Evolutionary conservation across 2,797 vertebrate genomes (phyloP), one percentile per base, ranked within the genome.

Genomic region (Salarias fasciatus): DNA sequence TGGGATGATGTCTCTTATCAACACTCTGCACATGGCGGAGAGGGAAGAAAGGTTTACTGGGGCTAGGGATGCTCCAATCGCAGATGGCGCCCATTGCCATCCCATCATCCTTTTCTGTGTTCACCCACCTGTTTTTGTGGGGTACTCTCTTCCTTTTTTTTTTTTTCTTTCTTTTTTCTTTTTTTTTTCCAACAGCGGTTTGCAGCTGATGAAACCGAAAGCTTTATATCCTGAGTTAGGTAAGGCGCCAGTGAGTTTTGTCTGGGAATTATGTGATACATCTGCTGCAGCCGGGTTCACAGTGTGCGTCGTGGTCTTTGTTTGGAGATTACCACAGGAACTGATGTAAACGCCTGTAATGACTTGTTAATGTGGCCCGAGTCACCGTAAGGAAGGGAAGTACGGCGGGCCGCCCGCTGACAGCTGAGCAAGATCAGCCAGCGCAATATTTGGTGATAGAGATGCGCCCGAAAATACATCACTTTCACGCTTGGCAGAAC

Each of bases 1-100:
- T 90, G 88, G 88, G 85, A 91, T 91, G 89, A 91, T 90, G 88
- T 86, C 78, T 89, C 88, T 92, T 92, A 92, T 92, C 90, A 90
- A 89, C 87, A 79, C 80, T 72, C 77, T 81, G 84, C 90, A 92
- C 89, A 91, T 91, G 88, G 85, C 82, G 24, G 55, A 45, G 75
- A 72, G 75, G 86, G 88, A 87, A 85, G 85, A 89, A 86, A 89
- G 90, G 80, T 86, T 88, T 85, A 77, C 81, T 14, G 63, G 54
- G 66, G 62, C 78, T 77, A 67, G 88, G 51, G 73, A 87, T 45
- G 77, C 87, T 87, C 87, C 90, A 89, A 88, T 91, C 89, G 84
- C 70, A 77, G 50, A 68, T 75, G 51, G 76, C 83, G 86, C 86
- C 86, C 58, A 58, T 74, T 79, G 71, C 88, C 60, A 35, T 88